Base-by-base conservation (phyloP, 2,888 invertebrate species). In the Netelia fuscicornis region DNA sequence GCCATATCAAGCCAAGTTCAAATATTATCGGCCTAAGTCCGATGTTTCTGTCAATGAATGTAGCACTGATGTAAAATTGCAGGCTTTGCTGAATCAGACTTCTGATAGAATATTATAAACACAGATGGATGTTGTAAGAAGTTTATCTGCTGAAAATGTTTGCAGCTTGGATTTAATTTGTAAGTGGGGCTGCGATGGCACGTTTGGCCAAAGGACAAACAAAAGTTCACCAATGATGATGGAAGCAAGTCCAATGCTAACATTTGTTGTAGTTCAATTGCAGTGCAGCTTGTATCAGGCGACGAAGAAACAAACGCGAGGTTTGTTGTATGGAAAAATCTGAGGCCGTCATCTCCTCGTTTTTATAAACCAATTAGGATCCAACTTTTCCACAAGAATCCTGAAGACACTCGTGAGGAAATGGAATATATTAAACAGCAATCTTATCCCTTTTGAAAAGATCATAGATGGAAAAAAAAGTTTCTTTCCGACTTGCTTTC, bases 181-280 rank as follows among this genome's bases (percentile, higher is more conserved):
- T 17, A 42, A 65, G 9, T 65, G 20, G n/a, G 42, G 42, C 2
- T 65, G 65, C 44, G 44, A 65, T 44, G 42, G 65, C 13, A 65
- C 44, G 17, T 42, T 17, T 44, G 65, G 65, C n/a, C 65, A 65
- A 44, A 48, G 17, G 5, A 44, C 65, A 9, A 44, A 6, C 65
- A 65, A 65, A 44, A 44, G 17, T 65, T 42, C 25, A 23, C 11
- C 30, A 11, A 60, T 25, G 60, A 60, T 23, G 60, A 60, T 23
- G 60, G 60, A 60, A 23, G 11, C 25, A 20, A 23, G 23, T 20
- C 60, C 8, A 25, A 60, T 60, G 60, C 60, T 11, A 30, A 17
- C 60, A 60, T 60, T 5, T 60, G 23, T 25, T 20, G 23, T 11
- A 60, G 30, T 23, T 60, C 23, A 9, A 25, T 60, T 0, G 60